Evolutionary conservation across 2,888 invertebrate genomes (phyloP).

Genomic region (Colostygia pectinataria): DNA sequence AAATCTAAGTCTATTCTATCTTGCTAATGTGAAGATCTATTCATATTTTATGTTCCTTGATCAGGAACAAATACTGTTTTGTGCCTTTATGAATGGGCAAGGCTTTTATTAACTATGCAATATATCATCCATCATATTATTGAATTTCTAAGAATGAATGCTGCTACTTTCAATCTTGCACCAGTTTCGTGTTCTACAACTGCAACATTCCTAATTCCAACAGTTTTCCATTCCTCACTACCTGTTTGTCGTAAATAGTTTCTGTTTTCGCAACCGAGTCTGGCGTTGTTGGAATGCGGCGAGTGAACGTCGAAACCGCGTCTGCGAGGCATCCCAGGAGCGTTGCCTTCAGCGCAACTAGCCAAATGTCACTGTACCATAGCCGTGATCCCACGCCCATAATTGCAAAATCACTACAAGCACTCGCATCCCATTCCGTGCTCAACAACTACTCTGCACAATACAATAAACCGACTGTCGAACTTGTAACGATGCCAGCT

Average conservation of each 20-base stretch:
- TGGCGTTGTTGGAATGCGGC: constrained; percentile 63
- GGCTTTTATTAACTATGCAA: background rate
- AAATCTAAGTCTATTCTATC: constrained; percentile 49
- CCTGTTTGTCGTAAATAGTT: constrained; percentile 39
- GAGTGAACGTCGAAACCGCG: constrained; percentile 66
- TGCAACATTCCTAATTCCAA: constrained; percentile 18
- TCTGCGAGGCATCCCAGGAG: constrained; percentile 55
- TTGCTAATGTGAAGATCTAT: constrained; percentile 41
- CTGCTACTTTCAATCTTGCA: background rate
- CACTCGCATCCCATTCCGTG: constrained; percentile 29
- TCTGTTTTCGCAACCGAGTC: constrained; percentile 57
- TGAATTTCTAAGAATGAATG: background rate
- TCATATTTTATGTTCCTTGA: constrained; percentile 24
- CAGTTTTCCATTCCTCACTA: constrained; percentile 26
- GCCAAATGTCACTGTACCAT: constrained; percentile 70
- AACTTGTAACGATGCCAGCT: constrained; percentile 47
- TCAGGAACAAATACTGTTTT: no score
- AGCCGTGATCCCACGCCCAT: constrained; percentile 57
- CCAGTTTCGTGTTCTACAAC: constrained; percentile 4
- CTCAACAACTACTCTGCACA: constrained; percentile 27
- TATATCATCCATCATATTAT: background rate
- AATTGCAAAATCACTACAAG: constrained; percentile 39
- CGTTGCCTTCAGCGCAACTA: constrained; percentile 53
- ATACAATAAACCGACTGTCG: constrained; percentile 37
- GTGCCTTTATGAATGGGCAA: no score